A percentile compares a stretch with the other conserved stretches of the same genome.
phyloP scores from a whole-genome alignment of 2,797 vertebrate genomes.

The Cyclopterus lumpus region DNA sequence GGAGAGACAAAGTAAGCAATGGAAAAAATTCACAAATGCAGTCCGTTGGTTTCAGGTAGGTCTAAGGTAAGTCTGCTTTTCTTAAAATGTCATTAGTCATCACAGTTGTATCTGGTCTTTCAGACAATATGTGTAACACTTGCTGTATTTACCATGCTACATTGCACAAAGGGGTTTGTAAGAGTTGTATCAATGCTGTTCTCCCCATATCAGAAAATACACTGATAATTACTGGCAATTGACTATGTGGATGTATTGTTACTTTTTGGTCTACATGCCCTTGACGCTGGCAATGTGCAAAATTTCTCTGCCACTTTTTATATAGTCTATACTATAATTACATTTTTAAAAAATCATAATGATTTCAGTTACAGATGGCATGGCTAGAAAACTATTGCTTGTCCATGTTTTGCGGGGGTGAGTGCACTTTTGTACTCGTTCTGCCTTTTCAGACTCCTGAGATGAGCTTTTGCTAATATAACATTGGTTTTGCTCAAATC shows the following conservation, averaged over 20 bases:
- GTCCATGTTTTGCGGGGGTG: background rate
- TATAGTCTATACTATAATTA: background rate
- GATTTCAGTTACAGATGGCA: no score
- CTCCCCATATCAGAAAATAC: constrained; percentile 14
- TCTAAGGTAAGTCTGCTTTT: constrained; percentile 69
- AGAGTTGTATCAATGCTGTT: constrained; percentile 33
- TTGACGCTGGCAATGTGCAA: constrained; percentile 50
- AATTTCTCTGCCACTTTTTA: constrained; percentile 16
- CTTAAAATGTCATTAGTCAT: background rate
- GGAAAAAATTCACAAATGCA: constrained; percentile 28
- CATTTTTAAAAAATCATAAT: background rate
- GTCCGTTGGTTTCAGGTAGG: constrained; percentile 61
- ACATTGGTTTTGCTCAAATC: background rate
- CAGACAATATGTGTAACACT: constrained; percentile 16
- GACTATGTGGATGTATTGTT: constrained; percentile 38
- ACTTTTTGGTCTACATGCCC: constrained; percentile 46
- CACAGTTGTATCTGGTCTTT: constrained; percentile 25
- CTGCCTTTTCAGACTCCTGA: background rate
- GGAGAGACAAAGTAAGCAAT: constrained; percentile 39
- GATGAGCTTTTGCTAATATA: background rate
- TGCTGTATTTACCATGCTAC: constrained; percentile 30
- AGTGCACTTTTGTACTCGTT: background rate
- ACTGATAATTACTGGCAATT: constrained; percentile 24
- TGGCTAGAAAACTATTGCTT: background rate
- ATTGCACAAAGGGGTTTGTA: constrained; percentile 6